Evolutionary conservation across 2,888 invertebrate genomes (phyloP).

Genomic region (Acrobasis suavella): DNA sequence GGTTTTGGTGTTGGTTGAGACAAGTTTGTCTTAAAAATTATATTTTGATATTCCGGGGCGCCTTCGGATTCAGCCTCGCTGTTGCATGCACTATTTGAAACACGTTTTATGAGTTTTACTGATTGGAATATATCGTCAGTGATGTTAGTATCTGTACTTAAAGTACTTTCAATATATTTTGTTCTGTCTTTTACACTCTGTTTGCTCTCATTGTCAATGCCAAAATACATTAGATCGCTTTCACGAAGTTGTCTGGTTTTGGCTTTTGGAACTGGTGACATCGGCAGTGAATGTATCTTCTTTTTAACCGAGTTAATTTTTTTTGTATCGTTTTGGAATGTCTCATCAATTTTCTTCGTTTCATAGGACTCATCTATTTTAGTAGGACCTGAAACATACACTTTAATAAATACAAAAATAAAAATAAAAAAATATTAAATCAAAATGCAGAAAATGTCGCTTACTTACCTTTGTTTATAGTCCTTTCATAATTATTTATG

Average conservation of each 20-base stretch:
- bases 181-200: slow-evolving; percentile 32
- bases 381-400: slow-evolving; percentile 39
- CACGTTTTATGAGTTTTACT: slow-evolving; percentile 66
- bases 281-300: slow-evolving; percentile 47
- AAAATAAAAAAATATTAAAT: background rate
- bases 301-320: slow-evolving; percentile 38
- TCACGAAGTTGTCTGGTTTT: slow-evolving; percentile 79
- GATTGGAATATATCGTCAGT: slow-evolving; percentile 65
- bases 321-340: slow-evolving; percentile 30
- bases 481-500: slow-evolving; percentile 49
- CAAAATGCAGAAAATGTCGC: slow-evolving; percentile 21
- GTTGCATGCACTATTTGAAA: slow-evolving; percentile 68
- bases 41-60: slow-evolving; percentile 67
- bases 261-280: slow-evolving; percentile 53
- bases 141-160: slow-evolving; percentile 40
- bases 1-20: slow-evolving; percentile 64
- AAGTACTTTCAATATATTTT: slow-evolving; percentile 33
- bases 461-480: slow-evolving; percentile 61
- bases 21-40: slow-evolving; percentile 55
- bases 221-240: slow-evolving; percentile 84
- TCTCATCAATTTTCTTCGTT: slow-evolving; percentile 28
- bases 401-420: background rate
- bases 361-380: slow-evolving; percentile 34
- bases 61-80: slow-evolving; percentile 75
- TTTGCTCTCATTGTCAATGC: slow-evolving; percentile 50